phyloP scores from a whole-genome alignment of 2,888 invertebrate species.

The Caenorhabditis japonica region DNA sequence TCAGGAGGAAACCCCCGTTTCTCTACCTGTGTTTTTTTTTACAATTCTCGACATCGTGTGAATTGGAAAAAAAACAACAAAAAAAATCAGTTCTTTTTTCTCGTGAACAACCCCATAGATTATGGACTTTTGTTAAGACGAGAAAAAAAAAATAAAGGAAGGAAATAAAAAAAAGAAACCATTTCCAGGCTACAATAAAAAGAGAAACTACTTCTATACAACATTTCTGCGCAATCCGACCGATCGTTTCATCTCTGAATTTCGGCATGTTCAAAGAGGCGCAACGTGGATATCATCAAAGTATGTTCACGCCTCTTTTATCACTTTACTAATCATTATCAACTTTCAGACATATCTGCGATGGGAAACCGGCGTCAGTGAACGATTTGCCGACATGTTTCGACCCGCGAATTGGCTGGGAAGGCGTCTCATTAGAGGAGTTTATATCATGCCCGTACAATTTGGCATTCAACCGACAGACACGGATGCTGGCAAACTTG shows the following conservation, averaged over 20 bases:
- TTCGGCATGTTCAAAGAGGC: conserved; percentile 90
- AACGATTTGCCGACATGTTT: conserved; percentile 85
- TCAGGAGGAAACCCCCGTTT: no score
- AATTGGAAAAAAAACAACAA: no score
- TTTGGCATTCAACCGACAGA: conserved; percentile 94
- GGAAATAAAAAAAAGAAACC: conserved; percentile 29
- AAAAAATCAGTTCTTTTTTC: no score
- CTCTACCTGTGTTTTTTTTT: no score
- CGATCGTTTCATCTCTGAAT: conserved; percentile 93
- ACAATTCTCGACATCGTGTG: no score
- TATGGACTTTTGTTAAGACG: no score
- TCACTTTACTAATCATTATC: background rate
- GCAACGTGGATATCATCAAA: conserved; percentile 72
- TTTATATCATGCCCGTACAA: conserved; percentile 93
- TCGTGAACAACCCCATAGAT: no score
- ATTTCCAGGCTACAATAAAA: conserved; percentile 77
- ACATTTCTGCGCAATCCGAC: conserved; percentile 94
- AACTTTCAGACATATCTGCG: conserved; percentile 77
- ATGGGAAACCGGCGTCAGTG: conserved; percentile 82
- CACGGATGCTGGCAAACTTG: conserved; percentile 96
- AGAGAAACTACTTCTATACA: conserved; percentile 90
- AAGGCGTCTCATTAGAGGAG: conserved; percentile 89
- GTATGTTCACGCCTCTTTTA: conserved; percentile 36
- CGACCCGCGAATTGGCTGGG: conserved; percentile 78
- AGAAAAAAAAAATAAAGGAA: conserved; percentile 3